phyloP scores from a whole-genome alignment of 1,140 invertebrate genomes.

The Drosophila mauritiana region DNA sequence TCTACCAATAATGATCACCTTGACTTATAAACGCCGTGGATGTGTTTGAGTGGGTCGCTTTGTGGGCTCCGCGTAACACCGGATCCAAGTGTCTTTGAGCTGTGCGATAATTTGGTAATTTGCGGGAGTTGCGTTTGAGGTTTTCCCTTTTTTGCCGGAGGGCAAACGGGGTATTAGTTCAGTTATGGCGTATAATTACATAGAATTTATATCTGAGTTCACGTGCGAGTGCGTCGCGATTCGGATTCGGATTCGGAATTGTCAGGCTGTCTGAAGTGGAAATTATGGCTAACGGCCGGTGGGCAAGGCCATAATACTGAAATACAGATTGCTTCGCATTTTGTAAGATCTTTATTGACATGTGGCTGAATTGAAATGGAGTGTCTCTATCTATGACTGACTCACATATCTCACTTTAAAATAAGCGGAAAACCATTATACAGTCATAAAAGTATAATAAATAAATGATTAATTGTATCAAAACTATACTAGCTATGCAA shows the following conservation, averaged over 20 bases:
- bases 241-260: constrained; percentile 6
- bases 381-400: not conserved
- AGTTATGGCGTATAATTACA: constrained; percentile 35
- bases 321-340: constrained; percentile 1
- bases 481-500: too few species aligned
- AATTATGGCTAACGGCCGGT: constrained; percentile 24
- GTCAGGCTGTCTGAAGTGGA: constrained; percentile 23
- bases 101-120: constrained; percentile 50
- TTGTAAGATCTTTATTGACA: not conserved
- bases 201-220: constrained; percentile 19
- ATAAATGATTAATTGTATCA: too few species aligned
- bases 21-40: constrained; percentile 73
- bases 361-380: not conserved
- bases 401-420: not conserved
- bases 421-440: not conserved
- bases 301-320: constrained; percentile 13
- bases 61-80: constrained; percentile 29
- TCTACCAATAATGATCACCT: constrained; percentile 67
- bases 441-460: too few species aligned
- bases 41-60: constrained; percentile 39
- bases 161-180: constrained; percentile 34
- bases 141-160: constrained; percentile 14
- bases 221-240: constrained; percentile 3
- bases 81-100: constrained; percentile 17
- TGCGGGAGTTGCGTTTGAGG: constrained; percentile 11